Evolutionary conservation across 2,888 invertebrate genomes (phyloP), one percentile per base, ranked within the genome.

Genomic region (Agapostemon virescens): DNA sequence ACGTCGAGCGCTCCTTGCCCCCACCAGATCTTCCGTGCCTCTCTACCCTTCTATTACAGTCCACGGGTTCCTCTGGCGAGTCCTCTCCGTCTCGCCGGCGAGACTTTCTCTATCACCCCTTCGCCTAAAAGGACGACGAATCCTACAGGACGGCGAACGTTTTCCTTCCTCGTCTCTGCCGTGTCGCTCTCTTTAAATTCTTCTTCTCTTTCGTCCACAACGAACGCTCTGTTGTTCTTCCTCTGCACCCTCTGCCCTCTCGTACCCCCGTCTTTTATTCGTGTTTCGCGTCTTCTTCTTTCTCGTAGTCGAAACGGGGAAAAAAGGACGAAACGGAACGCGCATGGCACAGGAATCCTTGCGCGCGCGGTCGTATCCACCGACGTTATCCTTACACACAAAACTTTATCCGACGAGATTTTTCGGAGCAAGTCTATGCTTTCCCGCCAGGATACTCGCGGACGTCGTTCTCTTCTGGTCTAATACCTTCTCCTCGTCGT

Each of bases 341-440:
- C 88, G 87, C 87, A 88, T 83, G 85, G 78, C 85, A 84, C 70
- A 81, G 82, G 88, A 87, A 89, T 89, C 88, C 87, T 88, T 81
- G 86, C 83, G 83, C 83, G 83, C 81, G 84, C 80, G 85, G 71
- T 76, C 82, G 82, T 76, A 86, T 77, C 79, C 76, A 77, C 79
- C 49, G 42, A 42, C 80, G 78, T 79, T 79, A 77, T 83, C 79
- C 77, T 85, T 78, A 77, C 79, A 77, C 76, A 63, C 85, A 69
- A 85, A 83, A 84, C 77, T 82, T 83, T 82, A 79, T 74, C 77
- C 72, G 74, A 30, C 58, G 42, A 79, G 74, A 86, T 81, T 84
- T 77, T 85, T 84, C 79, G 76, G 55, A 58, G 73, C 75, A 9
- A n/a, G n/a, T 71, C 61, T 69, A 33, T 36, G 58, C 64, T 74